These are phyloP conservation scores for Camponotus fellah DNA, from an alignment of 2,888 invertebrate species.

Conservation along the genomic window DNA sequence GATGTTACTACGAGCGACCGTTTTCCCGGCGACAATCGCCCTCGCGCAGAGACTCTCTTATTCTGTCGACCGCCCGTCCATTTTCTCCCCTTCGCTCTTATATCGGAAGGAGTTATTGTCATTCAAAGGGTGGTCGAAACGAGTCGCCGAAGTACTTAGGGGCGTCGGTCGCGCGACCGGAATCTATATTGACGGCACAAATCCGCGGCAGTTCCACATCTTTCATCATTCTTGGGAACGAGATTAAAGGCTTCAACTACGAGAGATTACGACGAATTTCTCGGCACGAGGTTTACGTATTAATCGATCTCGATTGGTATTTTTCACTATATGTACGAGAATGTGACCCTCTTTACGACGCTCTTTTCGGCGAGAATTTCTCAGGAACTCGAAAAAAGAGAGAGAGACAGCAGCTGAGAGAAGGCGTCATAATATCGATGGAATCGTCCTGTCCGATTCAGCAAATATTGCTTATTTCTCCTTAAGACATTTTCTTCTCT, in stretches of 20 bases:
- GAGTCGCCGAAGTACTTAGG: slow-evolving; percentile 44
- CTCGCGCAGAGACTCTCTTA: slow-evolving; percentile 1
- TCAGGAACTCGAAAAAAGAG: slow-evolving; percentile 13
- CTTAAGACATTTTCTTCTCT: slow-evolving; percentile 40
- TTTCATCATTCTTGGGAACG: slow-evolving; percentile 35
- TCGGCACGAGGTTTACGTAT: slow-evolving; percentile 21
- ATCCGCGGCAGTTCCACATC: slow-evolving; percentile 7
- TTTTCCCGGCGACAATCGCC: slow-evolving; percentile 7
- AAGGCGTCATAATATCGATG: slow-evolving; percentile 43
- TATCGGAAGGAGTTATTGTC: slow-evolving; percentile 14
- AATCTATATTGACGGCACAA: slow-evolving; percentile 37
- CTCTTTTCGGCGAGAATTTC: slow-evolving; percentile 7
- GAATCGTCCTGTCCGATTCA: slow-evolving; percentile 39
- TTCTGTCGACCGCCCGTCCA: background rate
- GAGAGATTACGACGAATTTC: slow-evolving; percentile 41
- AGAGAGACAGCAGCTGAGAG: background rate
- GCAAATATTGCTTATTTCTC: slow-evolving; percentile 53
- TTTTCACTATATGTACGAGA: background rate
- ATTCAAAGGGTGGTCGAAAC: slow-evolving; percentile 38
- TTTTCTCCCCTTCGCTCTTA: background rate
- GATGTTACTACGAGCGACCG: slow-evolving; percentile 1
- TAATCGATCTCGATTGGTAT: slow-evolving; percentile 27
- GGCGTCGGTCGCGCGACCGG: slow-evolving; percentile 1
- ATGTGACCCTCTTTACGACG: slow-evolving; percentile 10
- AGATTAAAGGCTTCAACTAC: slow-evolving; percentile 32